These are phyloP conservation scores for Heliconius eleuchia DNA, from an alignment of 1,140 invertebrate genomes.

Conservation along the genomic window DNA sequence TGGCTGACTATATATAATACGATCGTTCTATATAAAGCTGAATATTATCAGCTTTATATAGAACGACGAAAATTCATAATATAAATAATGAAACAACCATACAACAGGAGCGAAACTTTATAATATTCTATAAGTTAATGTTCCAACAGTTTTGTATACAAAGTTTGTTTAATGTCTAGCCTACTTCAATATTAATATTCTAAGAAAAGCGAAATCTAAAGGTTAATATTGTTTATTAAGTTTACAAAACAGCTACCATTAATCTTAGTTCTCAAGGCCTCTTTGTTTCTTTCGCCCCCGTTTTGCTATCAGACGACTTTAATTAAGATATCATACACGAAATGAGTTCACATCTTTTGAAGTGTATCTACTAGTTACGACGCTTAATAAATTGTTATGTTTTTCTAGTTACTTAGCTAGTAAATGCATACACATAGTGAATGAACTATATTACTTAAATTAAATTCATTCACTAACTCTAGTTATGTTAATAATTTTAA, in stretches of 20 bases:
- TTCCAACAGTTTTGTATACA: constrained; percentile 3
- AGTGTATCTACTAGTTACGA: constrained; percentile 32
- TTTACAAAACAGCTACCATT: constrained; percentile 66
- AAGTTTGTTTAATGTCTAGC: constrained; percentile 7
- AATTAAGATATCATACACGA: constrained; percentile 74
- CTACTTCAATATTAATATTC: constrained; percentile 20
- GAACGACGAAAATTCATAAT: neutral
- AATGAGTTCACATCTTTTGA: constrained; percentile 59
- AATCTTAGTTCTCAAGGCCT: constrained; percentile 67
- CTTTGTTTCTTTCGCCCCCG: constrained; percentile 58
- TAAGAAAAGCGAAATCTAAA: constrained; percentile 20
- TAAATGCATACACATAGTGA: neutral
- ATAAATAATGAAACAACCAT: constrained; percentile 13
- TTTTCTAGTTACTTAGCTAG: constrained; percentile 32
- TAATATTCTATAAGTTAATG: neutral
- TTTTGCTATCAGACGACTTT: constrained; percentile 59
- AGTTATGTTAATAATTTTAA: too few species aligned
- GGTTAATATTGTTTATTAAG: constrained; percentile 41
- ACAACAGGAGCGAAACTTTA: neutral
- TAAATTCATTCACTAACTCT: too few species aligned
- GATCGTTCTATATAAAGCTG: too few species aligned
- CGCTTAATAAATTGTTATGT: constrained; percentile 52
- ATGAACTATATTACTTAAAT: neutral
- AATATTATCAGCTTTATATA: neutral
- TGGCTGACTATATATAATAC: neutral